Evolutionary conservation across 2,797 vertebrate species (phyloP).

Genomic region (Megaceryle alcyon): DNA sequence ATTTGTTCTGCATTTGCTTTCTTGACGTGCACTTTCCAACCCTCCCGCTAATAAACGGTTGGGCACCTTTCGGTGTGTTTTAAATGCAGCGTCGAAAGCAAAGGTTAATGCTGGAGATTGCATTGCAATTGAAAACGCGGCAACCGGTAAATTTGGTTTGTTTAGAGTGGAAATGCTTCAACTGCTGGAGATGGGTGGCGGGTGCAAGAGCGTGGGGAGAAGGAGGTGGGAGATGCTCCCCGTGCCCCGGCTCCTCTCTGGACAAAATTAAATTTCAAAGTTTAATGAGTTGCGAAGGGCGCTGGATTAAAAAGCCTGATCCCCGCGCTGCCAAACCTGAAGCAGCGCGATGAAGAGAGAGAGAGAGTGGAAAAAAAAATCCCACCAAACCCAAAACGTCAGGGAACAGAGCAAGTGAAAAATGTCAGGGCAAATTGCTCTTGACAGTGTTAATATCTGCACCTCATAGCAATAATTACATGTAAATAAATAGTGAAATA

Average conservation of each 20-base stretch:
- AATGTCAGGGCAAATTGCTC: constrained; percentile 99
- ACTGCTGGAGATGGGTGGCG: constrained; percentile 67
- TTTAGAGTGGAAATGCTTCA: constrained; percentile 80
- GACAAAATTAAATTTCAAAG: constrained; percentile 88
- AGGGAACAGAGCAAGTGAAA: constrained; percentile 90
- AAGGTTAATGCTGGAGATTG: constrained; percentile 86
- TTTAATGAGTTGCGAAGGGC: constrained; percentile 86
- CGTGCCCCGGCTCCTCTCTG: constrained; percentile 46
- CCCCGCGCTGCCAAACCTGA: constrained; percentile 30
- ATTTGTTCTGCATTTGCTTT: not conserved
- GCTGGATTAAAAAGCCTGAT: constrained; percentile 71
- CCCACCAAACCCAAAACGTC: constrained; percentile 80
- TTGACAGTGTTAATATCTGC: constrained; percentile 99
- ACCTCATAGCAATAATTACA: constrained; percentile 99
- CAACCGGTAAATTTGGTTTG: constrained; percentile 82
- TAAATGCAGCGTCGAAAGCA: constrained; percentile 73
- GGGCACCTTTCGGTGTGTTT: constrained; percentile 51
- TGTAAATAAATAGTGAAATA: constrained; percentile 99
- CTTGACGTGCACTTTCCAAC: not conserved
- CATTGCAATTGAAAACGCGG: constrained; percentile 81
- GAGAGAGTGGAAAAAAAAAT: not conserved
- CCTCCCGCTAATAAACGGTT: not conserved
- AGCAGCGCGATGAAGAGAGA: not conserved
- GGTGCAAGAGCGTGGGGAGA: constrained; percentile 6
- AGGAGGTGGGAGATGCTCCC: not conserved